Evolutionary conservation across 2,797 vertebrate species (phyloP).

Genomic region (Semaprochilodus insignis): DNA sequence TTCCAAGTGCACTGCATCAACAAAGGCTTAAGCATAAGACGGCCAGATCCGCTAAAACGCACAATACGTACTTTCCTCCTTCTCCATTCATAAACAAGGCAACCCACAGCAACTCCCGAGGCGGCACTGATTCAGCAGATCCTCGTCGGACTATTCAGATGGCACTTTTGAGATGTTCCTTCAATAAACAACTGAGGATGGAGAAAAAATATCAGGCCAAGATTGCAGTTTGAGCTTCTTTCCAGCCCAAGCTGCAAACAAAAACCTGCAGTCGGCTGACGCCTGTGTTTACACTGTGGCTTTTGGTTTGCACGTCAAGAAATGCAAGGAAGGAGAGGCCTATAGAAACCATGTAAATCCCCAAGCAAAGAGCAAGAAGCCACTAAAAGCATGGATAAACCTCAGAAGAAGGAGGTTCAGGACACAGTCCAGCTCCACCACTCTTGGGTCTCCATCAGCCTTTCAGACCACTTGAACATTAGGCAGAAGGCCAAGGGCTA

Average conservation of each 20-base stretch:
- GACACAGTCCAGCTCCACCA: background rate
- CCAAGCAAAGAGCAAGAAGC: background rate
- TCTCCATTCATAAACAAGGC: background rate
- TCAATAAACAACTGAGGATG: background rate
- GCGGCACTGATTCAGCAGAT: background rate
- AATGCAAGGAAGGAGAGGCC: too few species aligned
- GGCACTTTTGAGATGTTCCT: background rate
- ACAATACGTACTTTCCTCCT: background rate
- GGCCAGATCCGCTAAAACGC: background rate
- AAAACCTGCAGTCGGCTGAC: constrained; percentile 4
- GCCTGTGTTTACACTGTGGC: too few species aligned
- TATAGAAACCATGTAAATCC: background rate
- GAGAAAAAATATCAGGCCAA: background rate
- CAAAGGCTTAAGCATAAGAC: background rate
- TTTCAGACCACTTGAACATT: constrained; percentile 7
- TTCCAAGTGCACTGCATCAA: background rate
- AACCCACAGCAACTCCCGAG: background rate
- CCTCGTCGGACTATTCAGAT: background rate
- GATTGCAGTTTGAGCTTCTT: background rate
- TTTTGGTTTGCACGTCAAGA: too few species aligned
- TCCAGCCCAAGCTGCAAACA: constrained; percentile 27
- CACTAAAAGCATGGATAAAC: background rate
- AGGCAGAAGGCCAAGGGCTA: constrained; percentile 28
- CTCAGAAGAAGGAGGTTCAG: too few species aligned
- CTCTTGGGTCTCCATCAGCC: background rate